phyloP scores from a whole-genome alignment of 2,113 vertebrate species.

The Xenopus borealis region DNA sequence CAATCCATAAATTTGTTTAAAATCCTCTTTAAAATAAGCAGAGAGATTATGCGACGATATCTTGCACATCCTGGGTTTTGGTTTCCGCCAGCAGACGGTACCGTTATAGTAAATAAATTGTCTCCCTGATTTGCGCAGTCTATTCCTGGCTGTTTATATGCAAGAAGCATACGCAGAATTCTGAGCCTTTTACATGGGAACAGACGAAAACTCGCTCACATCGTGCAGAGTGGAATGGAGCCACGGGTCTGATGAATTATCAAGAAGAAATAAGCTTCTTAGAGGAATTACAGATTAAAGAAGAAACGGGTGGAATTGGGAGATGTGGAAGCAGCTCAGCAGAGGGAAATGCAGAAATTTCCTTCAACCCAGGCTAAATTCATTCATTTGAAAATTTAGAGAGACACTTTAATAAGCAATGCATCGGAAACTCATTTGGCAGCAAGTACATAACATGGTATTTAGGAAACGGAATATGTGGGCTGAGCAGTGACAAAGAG shows the following conservation, averaged over 20 bases:
- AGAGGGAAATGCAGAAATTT: background rate
- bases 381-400: background rate
- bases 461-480: too few relatives aligned
- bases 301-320: background rate
- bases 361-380: background rate
- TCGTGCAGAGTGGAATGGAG: constrained; percentile 1
- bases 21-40: too few relatives aligned
- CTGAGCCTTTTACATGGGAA: constrained; percentile 40
- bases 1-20: too few relatives aligned
- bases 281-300: constrained; percentile 28
- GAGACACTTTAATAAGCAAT: background rate
- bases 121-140: constrained; percentile 9
- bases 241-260: constrained; percentile 25
- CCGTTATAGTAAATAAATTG: background rate
- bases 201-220: constrained; percentile 26
- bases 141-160: constrained; percentile 40
- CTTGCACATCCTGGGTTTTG: background rate
- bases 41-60: background rate
- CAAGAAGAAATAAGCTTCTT: constrained; percentile 38
- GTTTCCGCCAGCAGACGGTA: background rate
- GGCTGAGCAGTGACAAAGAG: too few relatives aligned
- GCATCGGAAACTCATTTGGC: too few relatives aligned
- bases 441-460: too few relatives aligned
- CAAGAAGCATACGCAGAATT: constrained; percentile 30
- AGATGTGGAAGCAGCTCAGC: background rate